Percentiles rank a stretch among this genome's conserved stretches.
These are phyloP conservation scores for Candidula unifasciata DNA, from an alignment of 2,888 invertebrate genomes.

Conservation along the genomic window DNA sequence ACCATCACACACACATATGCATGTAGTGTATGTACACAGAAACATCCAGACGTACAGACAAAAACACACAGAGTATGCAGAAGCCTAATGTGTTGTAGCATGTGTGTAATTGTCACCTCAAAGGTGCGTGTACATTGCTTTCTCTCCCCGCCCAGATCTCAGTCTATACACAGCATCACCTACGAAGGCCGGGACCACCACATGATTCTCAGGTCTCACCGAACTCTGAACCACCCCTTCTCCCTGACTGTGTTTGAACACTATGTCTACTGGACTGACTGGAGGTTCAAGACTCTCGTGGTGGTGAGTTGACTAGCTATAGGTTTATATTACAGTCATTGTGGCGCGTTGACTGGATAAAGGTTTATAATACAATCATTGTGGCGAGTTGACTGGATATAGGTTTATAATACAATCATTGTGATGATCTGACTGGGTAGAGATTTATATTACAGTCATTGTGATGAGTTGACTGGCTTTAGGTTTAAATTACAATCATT, in stretches of 20 bases:
- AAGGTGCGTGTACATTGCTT: not conserved
- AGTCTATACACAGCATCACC: conserved; percentile 89
- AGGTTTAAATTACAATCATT: no score
- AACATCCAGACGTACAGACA: no score
- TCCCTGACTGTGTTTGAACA: conserved; percentile 91
- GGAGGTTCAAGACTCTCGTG: conserved; percentile 91
- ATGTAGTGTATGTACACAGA: no score
- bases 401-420: not conserved
- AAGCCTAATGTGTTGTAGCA: no score
- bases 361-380: not conserved
- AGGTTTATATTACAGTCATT: not conserved
- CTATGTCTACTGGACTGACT: conserved; percentile 95
- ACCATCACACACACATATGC: no score
- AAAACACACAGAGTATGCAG: no score
- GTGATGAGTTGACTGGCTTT: not conserved
- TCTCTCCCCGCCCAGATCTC: conserved; percentile 81
- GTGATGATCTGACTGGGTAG: not conserved
- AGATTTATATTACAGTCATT: not conserved
- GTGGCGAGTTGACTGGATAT: not conserved
- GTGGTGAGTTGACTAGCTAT: conserved; percentile 77
- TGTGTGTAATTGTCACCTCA: no score
- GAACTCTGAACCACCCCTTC: conserved; percentile 89
- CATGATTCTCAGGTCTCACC: conserved; percentile 85
- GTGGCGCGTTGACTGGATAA: not conserved
- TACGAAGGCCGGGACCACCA: conserved; percentile 88